Percentiles rank a stretch among this genome's conserved stretches.
phyloP scores from a whole-genome alignment of 2,797 vertebrate species.

The Manis pentadactyla region DNA sequence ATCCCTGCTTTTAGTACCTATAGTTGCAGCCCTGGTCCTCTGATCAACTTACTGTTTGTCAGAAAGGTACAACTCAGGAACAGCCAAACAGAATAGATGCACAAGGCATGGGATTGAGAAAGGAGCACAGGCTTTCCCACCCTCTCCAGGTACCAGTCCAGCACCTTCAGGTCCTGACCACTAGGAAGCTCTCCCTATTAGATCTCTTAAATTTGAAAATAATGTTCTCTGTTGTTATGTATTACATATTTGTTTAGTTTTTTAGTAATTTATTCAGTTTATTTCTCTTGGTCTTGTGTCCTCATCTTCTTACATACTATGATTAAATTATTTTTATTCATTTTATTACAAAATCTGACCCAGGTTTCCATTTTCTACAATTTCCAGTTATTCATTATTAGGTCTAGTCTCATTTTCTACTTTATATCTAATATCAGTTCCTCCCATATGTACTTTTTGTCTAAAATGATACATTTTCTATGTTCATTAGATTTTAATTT shows the following conservation, averaged over 20 bases:
- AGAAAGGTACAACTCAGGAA: not conserved
- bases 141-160: not conserved
- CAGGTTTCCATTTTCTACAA: not conserved
- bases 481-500: not conserved
- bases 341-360: not conserved
- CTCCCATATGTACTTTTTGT: not conserved
- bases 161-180: not conserved
- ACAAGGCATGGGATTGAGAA: accelerated
- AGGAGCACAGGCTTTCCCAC: not conserved
- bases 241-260: not conserved
- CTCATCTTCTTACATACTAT: not conserved
- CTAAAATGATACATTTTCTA: not conserved
- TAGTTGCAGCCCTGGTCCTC: not conserved
- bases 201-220: not conserved
- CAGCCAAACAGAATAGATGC: no score
- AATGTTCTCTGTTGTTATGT: not conserved
- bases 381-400: not conserved
- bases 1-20: not conserved
- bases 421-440: not conserved
- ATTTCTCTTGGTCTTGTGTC: not conserved
- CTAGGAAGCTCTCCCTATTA: not conserved
- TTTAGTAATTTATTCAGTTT: not conserved
- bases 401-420: not conserved
- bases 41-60: not conserved
- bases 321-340: not conserved